Conservation (phyloP, 2,888 invertebrate genomes). For the Himalopsyche tibetana region DNA sequence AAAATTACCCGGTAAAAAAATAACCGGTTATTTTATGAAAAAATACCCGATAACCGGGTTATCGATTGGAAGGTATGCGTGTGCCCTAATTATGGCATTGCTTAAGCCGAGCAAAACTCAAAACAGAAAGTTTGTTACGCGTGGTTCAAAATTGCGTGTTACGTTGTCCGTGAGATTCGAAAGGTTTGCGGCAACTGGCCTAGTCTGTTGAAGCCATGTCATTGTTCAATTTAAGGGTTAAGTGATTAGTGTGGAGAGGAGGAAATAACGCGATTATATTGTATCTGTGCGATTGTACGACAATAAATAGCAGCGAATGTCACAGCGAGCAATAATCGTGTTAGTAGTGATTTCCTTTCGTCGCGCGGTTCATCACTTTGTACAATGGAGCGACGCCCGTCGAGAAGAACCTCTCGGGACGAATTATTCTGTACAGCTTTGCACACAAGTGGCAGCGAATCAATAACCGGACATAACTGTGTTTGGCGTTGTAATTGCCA, state of each 20-base stretch:
- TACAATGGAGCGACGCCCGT: not conserved
- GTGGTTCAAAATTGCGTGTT: too few species aligned
- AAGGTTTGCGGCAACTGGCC: not conserved
- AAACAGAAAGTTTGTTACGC: too few species aligned
- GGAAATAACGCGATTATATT: not conserved
- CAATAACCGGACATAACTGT: constrained; percentile 34
- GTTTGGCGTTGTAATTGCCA: not conserved
- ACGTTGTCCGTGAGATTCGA: too few species aligned
- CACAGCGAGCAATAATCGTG: not conserved
- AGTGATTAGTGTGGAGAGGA: not conserved
- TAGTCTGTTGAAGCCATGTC: not conserved
- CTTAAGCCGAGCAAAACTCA: too few species aligned
- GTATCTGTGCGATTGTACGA: not conserved
- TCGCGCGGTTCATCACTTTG: not conserved
- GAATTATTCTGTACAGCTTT: too few species aligned
- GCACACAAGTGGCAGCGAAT: not conserved
- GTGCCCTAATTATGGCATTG: too few species aligned
- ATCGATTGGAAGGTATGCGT: too few species aligned
- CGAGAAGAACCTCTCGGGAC: not conserved
- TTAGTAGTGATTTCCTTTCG: not conserved
- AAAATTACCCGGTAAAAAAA: too few species aligned
- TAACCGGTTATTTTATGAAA: too few species aligned
- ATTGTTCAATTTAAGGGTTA: constrained; percentile 9
- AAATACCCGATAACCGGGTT: too few species aligned
- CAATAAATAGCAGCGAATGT: not conserved